Percentiles rank a stretch among this genome's conserved stretches.
Evolutionary conservation across 2,113 vertebrate species (phyloP).

Genomic region (Craseonycteris thonglongyai): DNA sequence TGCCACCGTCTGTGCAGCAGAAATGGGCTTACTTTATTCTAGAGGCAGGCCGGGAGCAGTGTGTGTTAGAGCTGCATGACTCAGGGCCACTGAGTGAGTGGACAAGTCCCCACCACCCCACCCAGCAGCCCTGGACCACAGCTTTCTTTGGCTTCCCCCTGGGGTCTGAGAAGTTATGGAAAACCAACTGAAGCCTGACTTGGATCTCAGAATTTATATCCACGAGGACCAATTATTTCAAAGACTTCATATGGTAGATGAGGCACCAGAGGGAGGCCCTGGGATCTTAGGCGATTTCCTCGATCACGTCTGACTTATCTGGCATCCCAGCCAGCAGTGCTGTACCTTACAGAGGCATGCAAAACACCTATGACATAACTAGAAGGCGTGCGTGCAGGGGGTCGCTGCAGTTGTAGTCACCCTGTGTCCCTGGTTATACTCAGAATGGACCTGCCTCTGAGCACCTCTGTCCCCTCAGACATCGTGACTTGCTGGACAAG

Average conservation of each 20-base stretch:
- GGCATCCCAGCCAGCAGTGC: not conserved
- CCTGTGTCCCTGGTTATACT: no score
- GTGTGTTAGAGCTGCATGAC: not conserved
- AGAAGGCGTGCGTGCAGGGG: not conserved
- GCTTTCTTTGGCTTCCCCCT: not conserved
- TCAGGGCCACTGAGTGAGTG: not conserved
- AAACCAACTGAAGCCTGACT: not conserved
- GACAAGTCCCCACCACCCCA: not conserved
- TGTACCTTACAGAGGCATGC: not conserved
- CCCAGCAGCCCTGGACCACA: not conserved
- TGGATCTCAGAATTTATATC: not conserved
- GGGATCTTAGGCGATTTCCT: not conserved
- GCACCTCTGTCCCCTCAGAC: not conserved
- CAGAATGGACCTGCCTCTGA: not conserved
- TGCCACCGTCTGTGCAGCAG: not conserved
- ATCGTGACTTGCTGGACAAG: not conserved
- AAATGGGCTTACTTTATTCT: rapidly evolving
- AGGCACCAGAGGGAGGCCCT: not conserved
- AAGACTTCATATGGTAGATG: not conserved
- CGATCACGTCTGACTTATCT: not conserved
- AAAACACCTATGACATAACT: rapidly evolving
- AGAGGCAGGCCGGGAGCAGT: not conserved
- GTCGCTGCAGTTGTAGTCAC: rapidly evolving
- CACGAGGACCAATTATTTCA: not conserved
- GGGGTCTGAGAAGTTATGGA: not conserved